A percentile compares a stretch with the other conserved stretches of the same genome.
phyloP scores from a whole-genome alignment of 1,140 invertebrate species.

The Pseudomyrmex flavicornis region DNA sequence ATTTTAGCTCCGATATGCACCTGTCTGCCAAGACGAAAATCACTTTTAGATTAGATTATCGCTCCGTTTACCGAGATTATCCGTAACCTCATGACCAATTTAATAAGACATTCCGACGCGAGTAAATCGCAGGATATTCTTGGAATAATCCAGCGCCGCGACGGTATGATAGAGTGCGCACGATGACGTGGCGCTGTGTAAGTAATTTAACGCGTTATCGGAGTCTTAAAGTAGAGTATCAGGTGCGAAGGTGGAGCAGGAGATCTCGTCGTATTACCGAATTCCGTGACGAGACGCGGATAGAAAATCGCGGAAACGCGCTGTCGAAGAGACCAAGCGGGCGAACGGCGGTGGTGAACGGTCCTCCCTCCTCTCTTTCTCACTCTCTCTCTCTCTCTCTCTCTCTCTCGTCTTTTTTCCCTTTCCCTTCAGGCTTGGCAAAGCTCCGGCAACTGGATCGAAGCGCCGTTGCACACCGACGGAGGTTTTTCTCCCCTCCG shows the following conservation, averaged over 20 bases:
- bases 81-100: constrained; percentile 39
- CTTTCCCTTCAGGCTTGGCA: constrained; percentile 27
- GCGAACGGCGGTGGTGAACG: constrained; percentile 35
- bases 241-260: background rate
- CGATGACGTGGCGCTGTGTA: constrained; percentile 44
- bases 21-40: background rate
- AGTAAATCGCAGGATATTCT: constrained; percentile 54
- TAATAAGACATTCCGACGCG: constrained; percentile 45
- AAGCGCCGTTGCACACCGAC: constrained; percentile 59
- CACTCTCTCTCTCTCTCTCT: background rate
- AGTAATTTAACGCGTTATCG: constrained; percentile 56
- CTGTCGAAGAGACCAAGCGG: constrained; percentile 19
- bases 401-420: constrained; percentile 7
- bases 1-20: background rate
- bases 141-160: constrained; percentile 33
- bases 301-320: constrained; percentile 42
- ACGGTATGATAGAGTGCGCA: constrained; percentile 23
- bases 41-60: constrained; percentile 33
- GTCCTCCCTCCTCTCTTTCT: constrained; percentile 24
- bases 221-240: constrained; percentile 53
- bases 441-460: constrained; percentile 66
- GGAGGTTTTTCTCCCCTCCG: constrained; percentile 49
- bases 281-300: constrained; percentile 29
- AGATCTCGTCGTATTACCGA: constrained; percentile 54
- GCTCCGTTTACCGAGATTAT: constrained; percentile 37